Base-by-base conservation (phyloP, 2,888 invertebrate species). In the Pheosia tremula region DNA sequence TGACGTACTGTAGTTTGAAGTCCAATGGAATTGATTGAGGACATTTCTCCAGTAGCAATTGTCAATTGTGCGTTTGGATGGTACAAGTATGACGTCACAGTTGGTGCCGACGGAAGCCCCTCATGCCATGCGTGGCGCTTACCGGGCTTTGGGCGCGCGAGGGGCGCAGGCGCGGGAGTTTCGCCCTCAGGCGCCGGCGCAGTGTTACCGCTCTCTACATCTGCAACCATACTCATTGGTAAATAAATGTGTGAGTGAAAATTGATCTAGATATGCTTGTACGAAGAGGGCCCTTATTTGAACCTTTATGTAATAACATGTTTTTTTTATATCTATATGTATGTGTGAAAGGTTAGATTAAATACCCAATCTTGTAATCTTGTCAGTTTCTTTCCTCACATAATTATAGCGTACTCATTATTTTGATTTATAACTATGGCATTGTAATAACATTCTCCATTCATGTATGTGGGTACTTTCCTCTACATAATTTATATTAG, bases 121-220 rank as follows among this genome's bases (percentile, higher is more conserved):
- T 67, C 74, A 64, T 78, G 76, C 77, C 82, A 82, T 84, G 84
- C 85, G 65, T 72, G 78, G 77, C 73, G 69, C 89, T 90, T 89
- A 90, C 90, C 88, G 55, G 59, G 56, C 45, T 77, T 75, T 2
- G 75, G 77, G 38, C 71, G 74, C 69, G 78, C 49, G 72, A 61
- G 36, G 74, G 70, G 45, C 43, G 56, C 49, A 11, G 77, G 60
- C 52, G 76, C 66, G 57, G 77, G 78, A 39, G 77, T 77, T 55
- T 74, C 82, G 65, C 75, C 79, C 66, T 83, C 82, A 39, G 58
- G 56, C 53, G 79, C 73, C 60, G 77, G 57, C 63, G 69, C 79
- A 49, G 77, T 75, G 66, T 79, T 81, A 65, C 85, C 86, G 77
- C 72, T 68, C 72, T 90, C 90, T 87, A 90, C 77, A 89, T 91